Base-by-base conservation (phyloP, 1,140 invertebrate species). In the Neomicropteryx cornuta region DNA sequence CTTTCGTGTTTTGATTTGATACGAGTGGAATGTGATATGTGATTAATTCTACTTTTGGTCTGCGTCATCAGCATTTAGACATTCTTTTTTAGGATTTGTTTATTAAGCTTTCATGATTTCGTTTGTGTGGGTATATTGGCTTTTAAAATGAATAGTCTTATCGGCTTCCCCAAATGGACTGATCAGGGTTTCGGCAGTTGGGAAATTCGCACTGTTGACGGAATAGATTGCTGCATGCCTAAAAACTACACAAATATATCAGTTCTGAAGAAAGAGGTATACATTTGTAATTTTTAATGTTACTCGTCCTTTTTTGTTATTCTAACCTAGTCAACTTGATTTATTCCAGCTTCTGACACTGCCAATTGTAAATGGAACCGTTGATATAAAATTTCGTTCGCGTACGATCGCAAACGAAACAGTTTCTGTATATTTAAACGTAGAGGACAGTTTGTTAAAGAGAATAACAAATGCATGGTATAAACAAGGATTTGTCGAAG, bases 401-500 rank as follows among this genome's bases (percentile, higher is more conserved):
- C n/a, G n/a, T n/a, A n/a, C n/a, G n/a, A n/a, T n/a, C n/a, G n/a
- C n/a, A n/a, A n/a, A 47, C 22, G 45, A 47, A 32, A 43, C 39
- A 10, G 33, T 47, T 16, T 47, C 45, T 10, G 40, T 47, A 40
- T 47, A 47, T 41, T 38, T 47, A 18, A 33, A 39, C 29, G 45
- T 47, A 1, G 42, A 47, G 33, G 45, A 47, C 38, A 42, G 34
- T 8, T 38, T 47, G 4, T 34, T 47, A 14, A 47, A 44, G 23
- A 32, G 45, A 4, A 29, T 47, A 2, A 47, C 42, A 3, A 47
- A 43, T 21, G 39, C 42, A 6, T 47, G 45, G 42, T 44, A 36
- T 22, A 39, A 42, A 28, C 45, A 44, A 39, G 45, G 45, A n/a
- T 42, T 44, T 47, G 36, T 66, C 20, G 66, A 67, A 44, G 66